Conservation (phyloP, 92 coral and sea anemone species). For the Micromussa lordhowensis region DNA sequence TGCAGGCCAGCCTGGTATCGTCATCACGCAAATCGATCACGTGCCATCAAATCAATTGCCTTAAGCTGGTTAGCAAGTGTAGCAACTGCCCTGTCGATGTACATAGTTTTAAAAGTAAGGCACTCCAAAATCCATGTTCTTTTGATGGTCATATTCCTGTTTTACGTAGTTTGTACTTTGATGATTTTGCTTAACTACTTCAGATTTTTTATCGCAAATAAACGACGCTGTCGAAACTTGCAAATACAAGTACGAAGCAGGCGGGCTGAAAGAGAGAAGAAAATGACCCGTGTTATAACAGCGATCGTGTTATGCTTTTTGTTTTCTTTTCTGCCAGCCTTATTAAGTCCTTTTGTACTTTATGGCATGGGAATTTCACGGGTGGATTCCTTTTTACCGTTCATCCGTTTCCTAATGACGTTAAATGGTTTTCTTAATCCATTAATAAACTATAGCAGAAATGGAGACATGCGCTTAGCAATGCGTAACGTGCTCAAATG, state of each 20-base stretch:
- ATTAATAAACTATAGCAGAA: slow-evolving; percentile 1
- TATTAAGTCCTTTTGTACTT: neutral
- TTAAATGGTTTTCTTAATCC: slow-evolving; percentile 17
- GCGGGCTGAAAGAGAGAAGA: neutral
- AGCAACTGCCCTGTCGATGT: neutral
- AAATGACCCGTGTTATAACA: neutral
- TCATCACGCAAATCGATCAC: too few relatives aligned
- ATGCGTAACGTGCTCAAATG: neutral
- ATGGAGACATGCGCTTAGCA: neutral
- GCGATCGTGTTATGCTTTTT: neutral
- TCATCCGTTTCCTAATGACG: neutral
- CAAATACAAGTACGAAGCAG: neutral
- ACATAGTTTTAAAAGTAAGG: neutral
- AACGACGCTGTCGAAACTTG: neutral
- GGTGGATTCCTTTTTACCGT: neutral
- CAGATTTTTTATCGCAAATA: neutral
- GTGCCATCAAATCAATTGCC: too few relatives aligned
- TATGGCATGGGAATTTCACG: neutral
- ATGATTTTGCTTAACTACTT: neutral
- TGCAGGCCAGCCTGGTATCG: too few relatives aligned
- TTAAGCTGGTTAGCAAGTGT: too few relatives aligned
- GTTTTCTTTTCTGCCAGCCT: neutral
- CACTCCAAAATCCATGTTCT: neutral
- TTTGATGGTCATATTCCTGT: neutral
- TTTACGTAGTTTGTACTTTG: neutral